These are phyloP conservation scores for Ephialtes manifestator DNA, from an alignment of 2,888 invertebrate genomes.

Conservation along the genomic window DNA sequence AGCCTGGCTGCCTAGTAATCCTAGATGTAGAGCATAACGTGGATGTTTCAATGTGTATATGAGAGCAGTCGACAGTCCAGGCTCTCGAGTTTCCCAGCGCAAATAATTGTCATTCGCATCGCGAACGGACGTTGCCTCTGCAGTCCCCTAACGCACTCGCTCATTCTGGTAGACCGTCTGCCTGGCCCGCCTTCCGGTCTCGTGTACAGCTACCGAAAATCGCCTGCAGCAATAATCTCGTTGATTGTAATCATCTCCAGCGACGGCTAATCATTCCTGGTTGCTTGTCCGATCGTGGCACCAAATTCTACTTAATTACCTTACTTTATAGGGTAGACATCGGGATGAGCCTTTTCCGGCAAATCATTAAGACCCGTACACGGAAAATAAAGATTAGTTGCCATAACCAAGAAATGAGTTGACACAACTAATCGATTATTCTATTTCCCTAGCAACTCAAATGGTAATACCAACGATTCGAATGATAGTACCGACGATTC, in stretches of 20 bases:
- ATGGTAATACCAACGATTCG: too few relatives aligned
- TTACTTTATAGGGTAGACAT: background rate
- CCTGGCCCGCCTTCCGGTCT: slow-evolving; percentile 36
- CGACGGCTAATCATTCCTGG: slow-evolving; percentile 22
- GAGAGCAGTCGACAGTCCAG: slow-evolving; percentile 30
- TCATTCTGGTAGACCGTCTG: background rate
- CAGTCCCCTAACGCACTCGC: slow-evolving; percentile 3
- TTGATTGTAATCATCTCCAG: slow-evolving; percentile 37
- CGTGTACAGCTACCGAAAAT: slow-evolving; percentile 31
- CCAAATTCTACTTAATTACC: slow-evolving; percentile 20
- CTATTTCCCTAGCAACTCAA: too few relatives aligned
- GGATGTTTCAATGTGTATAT: background rate
- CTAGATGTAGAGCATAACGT: background rate
- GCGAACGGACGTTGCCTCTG: slow-evolving; percentile 54
- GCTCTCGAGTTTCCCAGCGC: slow-evolving; percentile 43
- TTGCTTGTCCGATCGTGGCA: background rate
- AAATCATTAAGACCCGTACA: background rate
- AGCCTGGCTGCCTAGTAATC: background rate
- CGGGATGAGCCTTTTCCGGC: background rate
- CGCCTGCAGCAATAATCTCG: slow-evolving; percentile 48
- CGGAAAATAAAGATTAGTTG: too few relatives aligned
- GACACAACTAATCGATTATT: too few relatives aligned
- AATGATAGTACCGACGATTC: too few relatives aligned
- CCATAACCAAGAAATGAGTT: too few relatives aligned
- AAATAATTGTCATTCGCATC: slow-evolving; percentile 51